phyloP scores from a whole-genome alignment of 1,140 invertebrate genomes.

The Lepidurus arcticus region DNA sequence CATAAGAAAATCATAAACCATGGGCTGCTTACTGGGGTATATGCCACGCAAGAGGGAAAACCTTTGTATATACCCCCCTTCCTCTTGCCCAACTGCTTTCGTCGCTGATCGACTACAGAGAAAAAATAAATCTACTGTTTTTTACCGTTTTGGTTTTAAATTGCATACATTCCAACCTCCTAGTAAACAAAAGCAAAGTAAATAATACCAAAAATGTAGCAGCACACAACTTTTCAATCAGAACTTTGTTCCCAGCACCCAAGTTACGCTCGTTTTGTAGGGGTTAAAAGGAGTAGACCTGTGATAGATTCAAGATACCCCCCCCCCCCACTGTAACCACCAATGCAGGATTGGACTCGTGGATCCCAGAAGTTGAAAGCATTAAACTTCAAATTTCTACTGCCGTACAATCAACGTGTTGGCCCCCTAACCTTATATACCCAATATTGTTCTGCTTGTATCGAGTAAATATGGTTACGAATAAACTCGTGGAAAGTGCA shows the following conservation, averaged over 20 bases:
- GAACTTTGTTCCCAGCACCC: background rate
- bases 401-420: conserved; percentile 21
- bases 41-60: background rate
- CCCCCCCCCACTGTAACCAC: background rate
- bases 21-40: background rate
- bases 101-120: background rate
- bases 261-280: background rate
- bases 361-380: background rate
- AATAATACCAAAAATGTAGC: background rate
- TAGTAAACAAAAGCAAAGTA: background rate
- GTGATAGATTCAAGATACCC: background rate
- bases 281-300: conserved; percentile 13
- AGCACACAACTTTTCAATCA: background rate
- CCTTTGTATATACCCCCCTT: background rate
- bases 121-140: background rate
- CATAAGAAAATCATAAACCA: background rate
- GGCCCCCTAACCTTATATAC: background rate
- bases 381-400: background rate
- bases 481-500: background rate
- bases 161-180: conserved; percentile 6
- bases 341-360: background rate
- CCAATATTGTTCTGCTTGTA: background rate
- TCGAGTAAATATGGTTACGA: background rate
- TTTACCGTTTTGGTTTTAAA: background rate
- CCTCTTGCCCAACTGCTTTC: background rate